These are phyloP conservation scores for Colaptes auratus DNA, from an alignment of 2,113 vertebrate genomes.

Conservation along the genomic window DNA sequence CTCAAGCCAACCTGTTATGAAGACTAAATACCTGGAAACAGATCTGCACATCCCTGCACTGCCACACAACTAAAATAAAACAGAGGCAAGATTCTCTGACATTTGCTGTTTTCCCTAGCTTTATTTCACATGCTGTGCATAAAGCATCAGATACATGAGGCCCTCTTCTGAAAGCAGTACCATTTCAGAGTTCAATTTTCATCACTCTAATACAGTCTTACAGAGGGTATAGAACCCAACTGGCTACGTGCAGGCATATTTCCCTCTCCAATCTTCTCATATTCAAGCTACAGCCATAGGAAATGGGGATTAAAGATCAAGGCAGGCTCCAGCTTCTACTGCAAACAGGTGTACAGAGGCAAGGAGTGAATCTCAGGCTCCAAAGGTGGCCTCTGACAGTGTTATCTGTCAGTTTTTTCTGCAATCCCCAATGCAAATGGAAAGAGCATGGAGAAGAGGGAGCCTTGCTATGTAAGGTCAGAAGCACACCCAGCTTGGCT, in stretches of 20 bases:
- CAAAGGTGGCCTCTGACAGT: no score
- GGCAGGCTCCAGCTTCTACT: background rate
- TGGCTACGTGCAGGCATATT: rapidly evolving
- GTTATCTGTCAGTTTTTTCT: background rate
- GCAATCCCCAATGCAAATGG: rapidly evolving
- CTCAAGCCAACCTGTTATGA: background rate
- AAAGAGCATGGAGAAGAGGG: rapidly evolving
- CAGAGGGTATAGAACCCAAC: background rate
- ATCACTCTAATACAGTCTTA: background rate
- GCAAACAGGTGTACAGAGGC: background rate
- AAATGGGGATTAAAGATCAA: background rate
- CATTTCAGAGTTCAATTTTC: background rate
- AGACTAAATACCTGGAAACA: background rate
- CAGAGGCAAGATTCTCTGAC: background rate
- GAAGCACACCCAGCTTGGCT: background rate
- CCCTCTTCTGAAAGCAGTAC: background rate
- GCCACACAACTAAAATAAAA: background rate
- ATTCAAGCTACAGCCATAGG: background rate
- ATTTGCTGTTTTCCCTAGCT: background rate
- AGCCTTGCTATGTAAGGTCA: rapidly evolving
- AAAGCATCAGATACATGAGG: background rate
- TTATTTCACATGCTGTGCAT: background rate
- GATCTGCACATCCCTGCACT: background rate
- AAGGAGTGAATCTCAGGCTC: rapidly evolving
- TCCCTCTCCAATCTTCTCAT: background rate